phyloP scores from a whole-genome alignment of 37 sponge, comb jelly and placozoan genomes.

The Spongilla lacustris region DNA sequence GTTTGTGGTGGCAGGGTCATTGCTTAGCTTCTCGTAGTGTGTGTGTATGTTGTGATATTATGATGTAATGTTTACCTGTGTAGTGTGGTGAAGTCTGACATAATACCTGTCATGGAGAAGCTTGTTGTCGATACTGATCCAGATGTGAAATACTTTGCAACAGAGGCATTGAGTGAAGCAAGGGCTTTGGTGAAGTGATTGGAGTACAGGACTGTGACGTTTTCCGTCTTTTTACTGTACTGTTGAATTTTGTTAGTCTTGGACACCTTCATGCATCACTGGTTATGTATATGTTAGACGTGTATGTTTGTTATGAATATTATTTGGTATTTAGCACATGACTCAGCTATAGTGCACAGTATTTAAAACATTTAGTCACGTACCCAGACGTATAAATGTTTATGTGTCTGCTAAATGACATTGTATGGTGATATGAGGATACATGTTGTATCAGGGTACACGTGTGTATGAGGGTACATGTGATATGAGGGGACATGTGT shows the following conservation, averaged over 20 bases:
- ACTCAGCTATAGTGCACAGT: neutral
- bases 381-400: no score
- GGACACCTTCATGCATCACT: conserved; percentile 2
- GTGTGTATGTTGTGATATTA: neutral
- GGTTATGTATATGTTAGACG: conserved; percentile 1
- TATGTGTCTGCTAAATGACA: no score
- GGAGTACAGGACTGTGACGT: neutral
- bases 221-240: neutral
- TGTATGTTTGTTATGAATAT: neutral
- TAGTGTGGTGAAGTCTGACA: conserved; percentile 64
- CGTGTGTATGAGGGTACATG: no score
- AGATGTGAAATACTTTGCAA: conserved; percentile 87
- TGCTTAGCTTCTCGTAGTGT: no score
- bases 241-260: conserved; percentile 3
- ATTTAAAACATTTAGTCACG: no score
- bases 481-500: no score
- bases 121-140: conserved; percentile 74
- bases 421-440: no score
- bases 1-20: no score
- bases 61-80: neutral
- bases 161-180: neutral
- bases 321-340: neutral
- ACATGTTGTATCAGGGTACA: no score
- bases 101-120: conserved; percentile 73
- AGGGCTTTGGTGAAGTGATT: neutral